phyloP scores from a whole-genome alignment of 2,888 invertebrate species.

The Callosobruchus maculatus region DNA sequence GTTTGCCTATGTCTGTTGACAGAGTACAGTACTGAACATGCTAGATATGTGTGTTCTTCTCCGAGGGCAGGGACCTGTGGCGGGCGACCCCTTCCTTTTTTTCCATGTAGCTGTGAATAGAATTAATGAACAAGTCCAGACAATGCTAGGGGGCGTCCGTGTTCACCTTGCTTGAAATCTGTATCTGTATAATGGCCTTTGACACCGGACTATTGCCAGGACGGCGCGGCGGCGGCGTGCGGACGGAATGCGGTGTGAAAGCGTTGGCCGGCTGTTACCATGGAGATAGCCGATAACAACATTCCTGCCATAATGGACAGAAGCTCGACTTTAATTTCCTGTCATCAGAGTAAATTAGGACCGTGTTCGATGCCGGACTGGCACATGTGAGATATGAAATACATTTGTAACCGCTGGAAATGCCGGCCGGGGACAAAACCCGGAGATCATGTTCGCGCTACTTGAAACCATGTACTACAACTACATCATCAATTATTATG shows the following conservation, averaged over 20 bases:
- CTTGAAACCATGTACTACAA: not conserved
- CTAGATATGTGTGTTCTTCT: too few relatives aligned
- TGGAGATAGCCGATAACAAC: constrained; percentile 44
- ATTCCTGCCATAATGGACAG: constrained; percentile 44
- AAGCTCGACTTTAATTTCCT: constrained; percentile 46
- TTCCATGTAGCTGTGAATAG: not conserved
- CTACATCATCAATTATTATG: not conserved
- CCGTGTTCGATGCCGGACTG: constrained; percentile 33
- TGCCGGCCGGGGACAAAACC: not conserved
- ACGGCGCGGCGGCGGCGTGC: constrained; percentile 23
- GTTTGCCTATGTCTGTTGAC: too few relatives aligned
- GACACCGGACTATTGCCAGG: constrained; percentile 26
- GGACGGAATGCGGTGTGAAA: constrained; percentile 30
- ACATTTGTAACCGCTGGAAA: constrained; percentile 6
- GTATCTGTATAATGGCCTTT: constrained; percentile 36
- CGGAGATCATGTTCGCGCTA: not conserved
- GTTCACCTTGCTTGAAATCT: constrained; percentile 13
- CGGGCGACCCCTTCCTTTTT: too few relatives aligned
- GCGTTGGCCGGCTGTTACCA: constrained; percentile 40
- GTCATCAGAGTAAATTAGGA: constrained; percentile 44
- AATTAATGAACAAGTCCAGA: not conserved
- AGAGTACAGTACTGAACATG: too few relatives aligned
- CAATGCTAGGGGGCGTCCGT: not conserved
- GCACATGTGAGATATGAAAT: constrained; percentile 32
- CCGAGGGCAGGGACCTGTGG: too few relatives aligned